Conservation (phyloP, 1,140 invertebrate genomes). For the Myzus persicae region DNA sequence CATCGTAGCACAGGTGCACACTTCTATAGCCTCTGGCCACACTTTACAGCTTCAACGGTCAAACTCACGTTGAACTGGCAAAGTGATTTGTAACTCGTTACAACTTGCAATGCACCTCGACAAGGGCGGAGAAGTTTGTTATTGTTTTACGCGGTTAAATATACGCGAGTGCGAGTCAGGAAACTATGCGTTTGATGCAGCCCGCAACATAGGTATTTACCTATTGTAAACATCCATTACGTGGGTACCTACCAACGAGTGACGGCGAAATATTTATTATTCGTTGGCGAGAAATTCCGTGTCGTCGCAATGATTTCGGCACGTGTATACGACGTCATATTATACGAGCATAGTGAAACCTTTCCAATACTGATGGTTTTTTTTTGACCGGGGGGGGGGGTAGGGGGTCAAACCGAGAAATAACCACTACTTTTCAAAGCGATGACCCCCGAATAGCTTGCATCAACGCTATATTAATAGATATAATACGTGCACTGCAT, state of each 20-base stretch:
- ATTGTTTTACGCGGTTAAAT: background rate
- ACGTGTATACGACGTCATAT: too few species aligned
- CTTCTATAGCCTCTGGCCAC: background rate
- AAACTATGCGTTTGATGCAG: background rate
- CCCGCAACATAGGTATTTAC: background rate
- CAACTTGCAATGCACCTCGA: background rate
- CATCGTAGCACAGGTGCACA: background rate
- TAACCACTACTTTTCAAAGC: too few species aligned
- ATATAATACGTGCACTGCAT: too few species aligned
- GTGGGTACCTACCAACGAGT: background rate
- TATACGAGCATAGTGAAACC: too few species aligned
- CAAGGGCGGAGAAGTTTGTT: background rate
- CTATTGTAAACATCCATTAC: background rate
- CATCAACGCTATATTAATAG: too few species aligned
- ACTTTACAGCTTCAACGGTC: background rate
- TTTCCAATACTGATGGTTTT: too few species aligned
- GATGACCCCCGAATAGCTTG: too few species aligned
- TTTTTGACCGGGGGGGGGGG: too few species aligned
- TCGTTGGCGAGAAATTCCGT: too few species aligned
- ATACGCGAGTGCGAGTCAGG: background rate
- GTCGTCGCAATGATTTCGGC: too few species aligned
- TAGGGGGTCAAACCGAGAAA: too few species aligned
- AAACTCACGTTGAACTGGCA: background rate
- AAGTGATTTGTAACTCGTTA: slow-evolving; percentile 14
- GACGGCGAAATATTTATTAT: background rate